Conservation (phyloP, 1,140 invertebrate genomes). For the Thaumatotibia leucotreta region DNA sequence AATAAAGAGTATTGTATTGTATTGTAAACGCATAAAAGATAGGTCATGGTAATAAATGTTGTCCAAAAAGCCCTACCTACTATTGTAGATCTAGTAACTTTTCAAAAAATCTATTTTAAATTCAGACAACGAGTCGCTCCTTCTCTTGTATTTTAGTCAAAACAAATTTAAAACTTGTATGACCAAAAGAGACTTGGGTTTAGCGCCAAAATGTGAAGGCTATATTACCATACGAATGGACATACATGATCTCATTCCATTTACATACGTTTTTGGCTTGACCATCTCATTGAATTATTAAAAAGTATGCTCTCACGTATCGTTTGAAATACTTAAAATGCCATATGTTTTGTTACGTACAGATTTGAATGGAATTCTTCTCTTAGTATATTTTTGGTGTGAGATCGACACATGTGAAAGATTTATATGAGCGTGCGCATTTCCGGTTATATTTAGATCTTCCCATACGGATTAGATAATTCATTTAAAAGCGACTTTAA, state of each 20-base stretch:
- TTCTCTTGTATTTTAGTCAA: neutral
- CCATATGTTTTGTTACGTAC: neutral
- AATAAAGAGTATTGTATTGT: too few relatives aligned
- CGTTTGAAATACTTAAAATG: neutral
- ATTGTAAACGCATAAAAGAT: too few relatives aligned
- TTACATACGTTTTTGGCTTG: conserved; percentile 33
- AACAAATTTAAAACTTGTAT: conserved; percentile 1
- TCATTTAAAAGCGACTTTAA: neutral
- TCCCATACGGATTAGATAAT: neutral
- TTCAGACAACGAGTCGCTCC: neutral
- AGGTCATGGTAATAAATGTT: too few relatives aligned
- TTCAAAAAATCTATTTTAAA: too few relatives aligned
- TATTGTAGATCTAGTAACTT: neutral
- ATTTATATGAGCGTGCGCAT: neutral
- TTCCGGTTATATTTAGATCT: neutral
- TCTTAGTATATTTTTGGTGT: neutral
- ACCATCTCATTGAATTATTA: neutral
- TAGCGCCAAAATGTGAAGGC: conserved; percentile 5
- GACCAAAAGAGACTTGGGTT: neutral
- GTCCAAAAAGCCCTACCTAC: too few relatives aligned
- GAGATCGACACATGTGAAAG: neutral
- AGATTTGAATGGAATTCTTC: neutral
- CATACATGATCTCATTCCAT: conserved; percentile 55
- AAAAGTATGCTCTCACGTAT: neutral
- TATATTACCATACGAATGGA: conserved; percentile 24